These are phyloP conservation scores for Gavialis gangeticus DNA, from an alignment of 2,113 vertebrate genomes.

Conservation along the genomic window DNA sequence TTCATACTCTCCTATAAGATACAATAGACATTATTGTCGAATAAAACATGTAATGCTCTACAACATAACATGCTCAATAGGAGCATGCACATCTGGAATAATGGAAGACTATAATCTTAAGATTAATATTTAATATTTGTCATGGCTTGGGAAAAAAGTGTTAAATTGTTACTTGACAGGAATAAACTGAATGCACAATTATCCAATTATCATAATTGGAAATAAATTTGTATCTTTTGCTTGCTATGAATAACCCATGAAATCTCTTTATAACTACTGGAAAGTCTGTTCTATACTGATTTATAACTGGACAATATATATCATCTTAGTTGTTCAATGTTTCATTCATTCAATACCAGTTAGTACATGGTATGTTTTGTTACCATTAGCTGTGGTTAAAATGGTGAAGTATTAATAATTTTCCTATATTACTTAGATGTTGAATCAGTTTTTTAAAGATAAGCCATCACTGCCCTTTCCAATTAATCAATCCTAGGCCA, in stretches of 20 bases:
- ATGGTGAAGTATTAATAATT: background rate
- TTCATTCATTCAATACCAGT: background rate
- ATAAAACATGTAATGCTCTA: background rate
- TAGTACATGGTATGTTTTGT: background rate
- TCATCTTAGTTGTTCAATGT: background rate
- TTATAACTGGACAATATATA: background rate
- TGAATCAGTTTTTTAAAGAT: conserved; percentile 17
- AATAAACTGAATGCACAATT: background rate
- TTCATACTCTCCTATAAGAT: background rate
- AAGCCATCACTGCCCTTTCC: background rate
- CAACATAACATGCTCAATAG: background rate
- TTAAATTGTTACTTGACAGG: background rate
- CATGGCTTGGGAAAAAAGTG: background rate
- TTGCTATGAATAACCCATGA: background rate
- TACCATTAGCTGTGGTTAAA: background rate
- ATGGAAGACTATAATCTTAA: background rate
- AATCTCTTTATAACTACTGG: background rate
- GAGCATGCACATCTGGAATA: too few relatives aligned
- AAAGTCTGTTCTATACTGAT: background rate
- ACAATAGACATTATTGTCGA: background rate
- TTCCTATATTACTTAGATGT: background rate
- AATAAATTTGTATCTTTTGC: background rate
- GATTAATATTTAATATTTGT: background rate
- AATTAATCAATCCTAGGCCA: background rate
- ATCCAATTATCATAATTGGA: background rate